Percentiles rank a stretch among this genome's conserved stretches.
Conservation (phyloP, 2,113 vertebrate species). For the Entelurus aequoreus region DNA sequence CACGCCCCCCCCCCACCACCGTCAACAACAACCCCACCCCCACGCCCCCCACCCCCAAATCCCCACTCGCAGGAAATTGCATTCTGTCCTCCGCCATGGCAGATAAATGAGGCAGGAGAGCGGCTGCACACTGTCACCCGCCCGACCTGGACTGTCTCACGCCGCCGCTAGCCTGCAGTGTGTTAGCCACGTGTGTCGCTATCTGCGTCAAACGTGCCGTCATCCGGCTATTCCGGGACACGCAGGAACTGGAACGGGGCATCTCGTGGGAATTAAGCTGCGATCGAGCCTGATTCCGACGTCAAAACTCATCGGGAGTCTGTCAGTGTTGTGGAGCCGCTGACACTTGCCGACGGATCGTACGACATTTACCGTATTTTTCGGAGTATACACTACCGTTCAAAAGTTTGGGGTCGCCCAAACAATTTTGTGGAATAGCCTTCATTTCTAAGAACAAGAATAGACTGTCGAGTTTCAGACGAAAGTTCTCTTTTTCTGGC, state of each 20-base stretch:
- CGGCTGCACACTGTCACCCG: conserved; percentile 67
- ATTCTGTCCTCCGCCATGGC: conserved; percentile 68
- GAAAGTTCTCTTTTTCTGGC: too few species aligned
- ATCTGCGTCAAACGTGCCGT: conserved; percentile 23
- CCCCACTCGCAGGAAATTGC: conserved; percentile 75
- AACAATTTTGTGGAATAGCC: too few species aligned
- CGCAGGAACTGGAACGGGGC: not conserved
- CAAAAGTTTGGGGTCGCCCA: too few species aligned
- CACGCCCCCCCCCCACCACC: conserved; percentile 37
- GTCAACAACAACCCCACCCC: conserved; percentile 19
- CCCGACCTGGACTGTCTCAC: conserved; percentile 68
- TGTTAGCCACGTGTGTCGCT: conserved; percentile 54
- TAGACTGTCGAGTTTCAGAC: too few species aligned
- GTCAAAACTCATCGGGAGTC: too few species aligned
- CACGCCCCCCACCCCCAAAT: conserved; percentile 40
- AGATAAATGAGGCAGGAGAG: conserved; percentile 73
- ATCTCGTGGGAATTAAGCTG: not conserved
- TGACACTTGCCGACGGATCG: too few species aligned
- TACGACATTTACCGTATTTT: too few species aligned
- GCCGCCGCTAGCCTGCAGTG: conserved; percentile 55
- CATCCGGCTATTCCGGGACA: not conserved
- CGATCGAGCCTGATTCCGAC: too few species aligned
- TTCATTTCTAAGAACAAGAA: too few species aligned
- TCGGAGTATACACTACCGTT: too few species aligned
- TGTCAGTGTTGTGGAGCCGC: too few species aligned